Evolutionary conservation across 92 coral and sea anemone genomes (phyloP), one percentile per base, ranked within the genome.

Genomic region (Diadumene lineata): DNA sequence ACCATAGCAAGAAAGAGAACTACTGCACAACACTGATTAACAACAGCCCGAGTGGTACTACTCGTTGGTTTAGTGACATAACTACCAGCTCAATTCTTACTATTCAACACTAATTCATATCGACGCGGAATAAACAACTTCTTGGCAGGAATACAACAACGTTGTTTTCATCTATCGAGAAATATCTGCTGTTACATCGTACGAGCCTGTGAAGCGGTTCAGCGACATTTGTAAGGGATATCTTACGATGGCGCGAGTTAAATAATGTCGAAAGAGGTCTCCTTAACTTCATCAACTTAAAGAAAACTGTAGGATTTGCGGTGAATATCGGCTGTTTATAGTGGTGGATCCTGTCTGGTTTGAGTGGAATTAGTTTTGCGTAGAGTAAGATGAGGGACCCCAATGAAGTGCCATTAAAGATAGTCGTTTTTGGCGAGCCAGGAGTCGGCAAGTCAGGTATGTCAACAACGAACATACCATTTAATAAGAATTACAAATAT

Each of bases 361-460:
- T 13, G 13, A 38, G 48, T 38, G 13, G 48, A 38, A 6, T 38
- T 4, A n/a, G n/a, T n/a, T n/a, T n/a, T 2, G 25, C n/a, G 19
- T 31, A 10, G 21, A 6, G 33, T 43, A 72, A 11, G 43, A 78
- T 78, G 82, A 78, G 43, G 60, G 82, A 78, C 38, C 67, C 66
- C n/a, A 78, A 56, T 11, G 75, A 67, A 26, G 43, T 27, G 2
- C 63, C 82, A 46, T 64, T 87, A 19, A 87, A 87, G 72, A 76
- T 87, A 22, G 64, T 83, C 55, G 85, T 87, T 43, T 87, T 87
- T 64, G 92, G 92, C 11, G 88, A 83, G 29, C 81, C 82, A 62
- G 92, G 88, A 15, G 92, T 87, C 69, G 92, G 92, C 18, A 87
- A 87, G 50, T 87, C 92, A 57, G 92, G 92, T 87, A 70, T 83